Conservation (phyloP, 2,888 invertebrate genomes). For the Pocota personata region DNA sequence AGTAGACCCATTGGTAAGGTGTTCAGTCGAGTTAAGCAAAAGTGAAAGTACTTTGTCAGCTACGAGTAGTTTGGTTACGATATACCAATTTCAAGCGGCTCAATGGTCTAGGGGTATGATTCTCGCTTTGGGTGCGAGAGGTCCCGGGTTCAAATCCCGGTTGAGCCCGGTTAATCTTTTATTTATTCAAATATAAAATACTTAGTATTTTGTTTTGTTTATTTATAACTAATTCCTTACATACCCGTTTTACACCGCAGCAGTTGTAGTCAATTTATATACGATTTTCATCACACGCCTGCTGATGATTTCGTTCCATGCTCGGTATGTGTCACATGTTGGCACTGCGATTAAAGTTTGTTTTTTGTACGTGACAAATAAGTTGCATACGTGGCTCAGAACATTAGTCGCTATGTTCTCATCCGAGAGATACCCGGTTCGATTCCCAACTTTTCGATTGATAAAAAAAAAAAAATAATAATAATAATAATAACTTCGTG, state of each 20-base stretch:
- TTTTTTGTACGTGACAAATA: slow-evolving; percentile 4
- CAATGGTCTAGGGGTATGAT: slow-evolving; percentile 86
- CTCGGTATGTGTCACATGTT: neutral
- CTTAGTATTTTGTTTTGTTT: no score
- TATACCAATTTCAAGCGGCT: slow-evolving; percentile 76
- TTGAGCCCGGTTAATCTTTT: slow-evolving; percentile 83
- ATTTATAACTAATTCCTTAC: no score
- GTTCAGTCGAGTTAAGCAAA: no score
- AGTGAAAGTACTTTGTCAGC: no score
- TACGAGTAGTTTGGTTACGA: no score
- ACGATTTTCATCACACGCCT: no score
- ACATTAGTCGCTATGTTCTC: neutral
- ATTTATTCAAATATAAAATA: no score
- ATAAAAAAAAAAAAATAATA: neutral
- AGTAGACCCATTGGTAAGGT: no score
- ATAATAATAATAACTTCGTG: no score
- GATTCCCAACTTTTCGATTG: slow-evolving; percentile 78
- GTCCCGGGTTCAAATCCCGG: slow-evolving; percentile 87
- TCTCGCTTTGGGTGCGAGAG: slow-evolving; percentile 86
- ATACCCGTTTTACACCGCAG: no score
- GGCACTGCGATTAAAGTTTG: neutral
- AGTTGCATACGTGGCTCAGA: slow-evolving; percentile 15
- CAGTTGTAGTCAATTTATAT: no score
- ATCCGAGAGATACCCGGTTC: neutral
- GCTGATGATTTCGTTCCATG: neutral